These are phyloP conservation scores for Vollenhovia emeryi DNA, from an alignment of 1,140 invertebrate genomes.

Conservation along the genomic window DNA sequence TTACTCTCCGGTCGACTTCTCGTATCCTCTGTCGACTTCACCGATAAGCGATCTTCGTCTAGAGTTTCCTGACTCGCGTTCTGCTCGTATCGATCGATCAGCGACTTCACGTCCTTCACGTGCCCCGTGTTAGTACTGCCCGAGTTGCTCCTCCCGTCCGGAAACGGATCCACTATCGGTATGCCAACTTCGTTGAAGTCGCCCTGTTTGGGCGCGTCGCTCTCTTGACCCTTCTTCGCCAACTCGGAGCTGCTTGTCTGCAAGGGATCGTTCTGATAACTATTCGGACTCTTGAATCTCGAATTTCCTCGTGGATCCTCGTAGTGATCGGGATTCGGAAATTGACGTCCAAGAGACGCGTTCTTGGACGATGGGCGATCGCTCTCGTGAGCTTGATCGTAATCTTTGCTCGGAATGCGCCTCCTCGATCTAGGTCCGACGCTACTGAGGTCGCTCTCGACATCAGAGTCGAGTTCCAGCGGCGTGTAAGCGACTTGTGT, in stretches of 20 bases:
- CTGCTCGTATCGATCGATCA: slow-evolving; percentile 67
- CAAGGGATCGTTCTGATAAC: slow-evolving; percentile 58
- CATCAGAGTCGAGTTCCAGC: slow-evolving; percentile 80
- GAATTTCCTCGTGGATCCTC: slow-evolving; percentile 69
- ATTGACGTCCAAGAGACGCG: slow-evolving; percentile 28
- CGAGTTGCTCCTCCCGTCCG: slow-evolving; percentile 26
- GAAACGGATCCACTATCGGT: slow-evolving; percentile 72
- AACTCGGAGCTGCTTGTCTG: slow-evolving; percentile 71
- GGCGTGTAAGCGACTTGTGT: slow-evolving; percentile 77
- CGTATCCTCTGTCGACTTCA: slow-evolving; percentile 61
- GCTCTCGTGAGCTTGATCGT: slow-evolving; percentile 37
- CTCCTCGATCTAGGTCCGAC: slow-evolving; percentile 72
- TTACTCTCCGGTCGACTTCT: slow-evolving; percentile 48
- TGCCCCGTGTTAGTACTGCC: slow-evolving; percentile 8
- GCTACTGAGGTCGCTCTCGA: slow-evolving; percentile 76
- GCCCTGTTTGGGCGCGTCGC: slow-evolving; percentile 57
- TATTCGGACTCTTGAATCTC: slow-evolving; percentile 15
- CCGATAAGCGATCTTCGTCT: slow-evolving; percentile 47
- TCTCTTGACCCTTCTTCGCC: slow-evolving; percentile 40
- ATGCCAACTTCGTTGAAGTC: slow-evolving; percentile 84
- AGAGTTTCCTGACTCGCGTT: slow-evolving; percentile 61
- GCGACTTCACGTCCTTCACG: slow-evolving; percentile 59
- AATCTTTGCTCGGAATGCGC: slow-evolving; percentile 68
- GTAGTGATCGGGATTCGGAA: slow-evolving; percentile 79
- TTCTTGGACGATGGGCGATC: not conserved